Base-by-base conservation (phyloP, 2,113 vertebrate genomes). In the Colius striatus region DNA sequence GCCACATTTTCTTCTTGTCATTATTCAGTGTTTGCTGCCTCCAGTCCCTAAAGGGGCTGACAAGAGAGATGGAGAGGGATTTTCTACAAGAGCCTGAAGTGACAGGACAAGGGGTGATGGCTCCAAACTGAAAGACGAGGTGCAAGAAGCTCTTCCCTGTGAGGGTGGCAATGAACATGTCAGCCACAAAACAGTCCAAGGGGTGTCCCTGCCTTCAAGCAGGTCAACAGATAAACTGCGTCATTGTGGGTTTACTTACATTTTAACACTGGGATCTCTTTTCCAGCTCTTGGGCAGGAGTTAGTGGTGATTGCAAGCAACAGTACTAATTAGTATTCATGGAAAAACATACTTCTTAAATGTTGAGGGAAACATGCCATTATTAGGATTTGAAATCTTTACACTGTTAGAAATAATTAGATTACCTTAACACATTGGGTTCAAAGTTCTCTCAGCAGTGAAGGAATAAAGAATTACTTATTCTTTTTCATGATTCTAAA, bases 151-250 rank as follows among this genome's bases (percentile, higher is more conserved):
- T 41, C 38, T 41, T 41, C 12, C 38, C 38, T 41, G 38, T 41
- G 38, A 12, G 38, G 38, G 38, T 41, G 38, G 38, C 38, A 41
- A 41, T 41, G 38, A 9, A 41, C 38, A 41, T 12, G 38, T 41
- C 38, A 41, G 38, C 29, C 29, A 16, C 54, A 55, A 17, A 17
- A 13, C 14, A 1, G 22, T 51, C 29, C 60, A 51, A 55, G 73
- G 61, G 34, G 5, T 36, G 45, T 5, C 7, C 16, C 68, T 54
- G 5, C 68, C 53, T 65, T 34, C 63, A 47, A 73, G 63, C 5
- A 72, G 16, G 25, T 36, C 67, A 75, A 27, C 26, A 58, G 62
- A 72, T 0, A 0, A 0, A 20, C 36, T 12, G 13, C 0, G 1
- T 9, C 62, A 43, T 2, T 21, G 22, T 10, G 16, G 1, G 8